Base-by-base conservation (phyloP, 2,797 vertebrate genomes). In the Argentina silus region DNA sequence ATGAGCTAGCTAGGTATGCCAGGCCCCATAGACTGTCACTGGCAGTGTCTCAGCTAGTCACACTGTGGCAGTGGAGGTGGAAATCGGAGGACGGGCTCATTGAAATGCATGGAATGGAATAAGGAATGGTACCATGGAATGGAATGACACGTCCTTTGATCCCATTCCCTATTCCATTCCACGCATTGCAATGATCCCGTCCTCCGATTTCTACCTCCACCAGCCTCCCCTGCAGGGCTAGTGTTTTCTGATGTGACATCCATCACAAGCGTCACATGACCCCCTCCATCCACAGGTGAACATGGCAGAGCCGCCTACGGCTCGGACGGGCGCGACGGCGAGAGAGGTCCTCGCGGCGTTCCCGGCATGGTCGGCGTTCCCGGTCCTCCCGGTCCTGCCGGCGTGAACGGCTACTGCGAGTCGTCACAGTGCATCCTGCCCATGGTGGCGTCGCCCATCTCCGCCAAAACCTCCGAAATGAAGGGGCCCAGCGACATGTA, bases 341-440 rank as follows among this genome's bases (percentile, higher is more conserved):
- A 90, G 12, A 89, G 88, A 85, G 97, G 97, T 0, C 94, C 92
- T 1, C 93, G 93, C 0, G 97, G 97, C 0, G 75, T 77, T 63
- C 85, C 93, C 0, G 97, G 97, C 11, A 86, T 93, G 19, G 87
- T 93, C 2, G 97, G 97, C 0, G 88, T 96, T 5, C 97, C 97
- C 0, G 97, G 97, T 0, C 93, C 95, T 21, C 95, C 97, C 0
- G 97, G 97, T 0, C 78, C 93, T 0, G 47, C 96, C 0, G 97
- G 97, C 0, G 82, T 83, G 6, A 93, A 94, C 0, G 95, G 96
- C 0, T 98, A 95, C 90, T 99, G 98, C 0, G 97, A 98, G 85
- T 90, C 95, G 0, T 94, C 96, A 0, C 95, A 97, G 79, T 99
- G 98, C 73, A 82, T 94, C 63, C 17, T 96, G 75, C 88, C 96